Conservation (phyloP, 2,113 vertebrate genomes). For the Pseudonaja textilis region DNA sequence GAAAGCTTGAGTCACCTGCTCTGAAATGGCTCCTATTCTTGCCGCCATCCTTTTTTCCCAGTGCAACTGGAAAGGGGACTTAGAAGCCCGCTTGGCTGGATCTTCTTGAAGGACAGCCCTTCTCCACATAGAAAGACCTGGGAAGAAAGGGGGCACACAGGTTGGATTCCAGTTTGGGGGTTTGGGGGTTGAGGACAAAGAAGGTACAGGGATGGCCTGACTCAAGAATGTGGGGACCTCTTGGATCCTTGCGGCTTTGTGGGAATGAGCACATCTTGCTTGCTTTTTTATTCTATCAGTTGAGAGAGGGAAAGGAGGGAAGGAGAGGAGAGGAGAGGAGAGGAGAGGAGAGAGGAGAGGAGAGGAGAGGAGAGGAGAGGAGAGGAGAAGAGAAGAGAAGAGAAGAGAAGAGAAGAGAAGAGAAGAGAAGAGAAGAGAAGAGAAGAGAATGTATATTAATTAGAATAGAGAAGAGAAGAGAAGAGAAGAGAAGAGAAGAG, state of each 20-base stretch:
- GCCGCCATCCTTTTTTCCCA: neutral
- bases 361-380: fast-evolving
- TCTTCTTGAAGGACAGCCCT: neutral
- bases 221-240: neutral
- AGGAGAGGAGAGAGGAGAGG: fast-evolving
- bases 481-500: neutral
- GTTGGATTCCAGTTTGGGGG: neutral
- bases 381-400: fast-evolving
- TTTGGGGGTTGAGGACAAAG: neutral
- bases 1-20: neutral
- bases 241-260: neutral
- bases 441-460: neutral
- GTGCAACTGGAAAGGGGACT: neutral
- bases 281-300: neutral
- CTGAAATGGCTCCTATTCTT: neutral
- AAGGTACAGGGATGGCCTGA: neutral
- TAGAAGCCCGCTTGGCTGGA: neutral
- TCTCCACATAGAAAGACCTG: neutral
- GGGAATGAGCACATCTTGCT: neutral
- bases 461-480: neutral
- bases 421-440: fast-evolving
- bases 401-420: fast-evolving
- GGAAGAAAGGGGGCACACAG: neutral
- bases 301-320: neutral
- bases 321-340: neutral